Evolutionary conservation across 2,113 vertebrate genomes (phyloP).

Genomic region (Channa maculata): DNA sequence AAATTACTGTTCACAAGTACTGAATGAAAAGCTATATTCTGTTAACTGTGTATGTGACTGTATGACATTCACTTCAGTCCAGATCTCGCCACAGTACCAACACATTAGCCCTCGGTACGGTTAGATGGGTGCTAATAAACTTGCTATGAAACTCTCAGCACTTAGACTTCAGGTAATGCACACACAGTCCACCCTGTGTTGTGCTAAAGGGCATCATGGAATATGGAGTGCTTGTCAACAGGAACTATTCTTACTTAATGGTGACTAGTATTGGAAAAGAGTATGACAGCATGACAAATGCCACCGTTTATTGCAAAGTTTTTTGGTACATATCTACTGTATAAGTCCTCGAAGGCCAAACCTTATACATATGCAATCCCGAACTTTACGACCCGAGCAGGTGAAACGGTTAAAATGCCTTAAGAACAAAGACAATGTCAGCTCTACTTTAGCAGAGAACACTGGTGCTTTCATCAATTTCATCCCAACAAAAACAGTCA

Average conservation of each 20-base stretch:
- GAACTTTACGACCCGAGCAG: constrained; percentile 67
- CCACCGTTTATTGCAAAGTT: constrained; percentile 43
- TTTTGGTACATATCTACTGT: constrained; percentile 66
- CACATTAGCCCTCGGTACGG: constrained; percentile 42
- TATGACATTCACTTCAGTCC: constrained; percentile 32
- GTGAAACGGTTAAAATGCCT: constrained; percentile 77
- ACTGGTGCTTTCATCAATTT: constrained; percentile 73
- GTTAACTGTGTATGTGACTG: constrained; percentile 23
- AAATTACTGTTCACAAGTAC: constrained; percentile 15
- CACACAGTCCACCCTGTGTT: constrained; percentile 36
- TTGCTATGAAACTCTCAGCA: constrained; percentile 50
- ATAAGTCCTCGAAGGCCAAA: constrained; percentile 57
- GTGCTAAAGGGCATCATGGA: constrained; percentile 39
- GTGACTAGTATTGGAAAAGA: constrained; percentile 62
- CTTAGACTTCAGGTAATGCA: constrained; percentile 74
- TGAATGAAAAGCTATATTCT: constrained; percentile 25
- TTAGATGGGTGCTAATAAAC: constrained; percentile 72
- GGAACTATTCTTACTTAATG: constrained; percentile 30
- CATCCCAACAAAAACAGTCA: constrained; percentile 1
- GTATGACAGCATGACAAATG: constrained; percentile 75
- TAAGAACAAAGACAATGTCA: constrained; percentile 72
- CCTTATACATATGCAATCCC: constrained; percentile 79
- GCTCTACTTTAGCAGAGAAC: constrained; percentile 59
- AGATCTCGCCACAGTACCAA: constrained; percentile 14
- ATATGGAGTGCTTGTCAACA: constrained; percentile 36